phyloP scores from a whole-genome alignment of 2,797 vertebrate species.

The Cichlasoma orientale region DNA sequence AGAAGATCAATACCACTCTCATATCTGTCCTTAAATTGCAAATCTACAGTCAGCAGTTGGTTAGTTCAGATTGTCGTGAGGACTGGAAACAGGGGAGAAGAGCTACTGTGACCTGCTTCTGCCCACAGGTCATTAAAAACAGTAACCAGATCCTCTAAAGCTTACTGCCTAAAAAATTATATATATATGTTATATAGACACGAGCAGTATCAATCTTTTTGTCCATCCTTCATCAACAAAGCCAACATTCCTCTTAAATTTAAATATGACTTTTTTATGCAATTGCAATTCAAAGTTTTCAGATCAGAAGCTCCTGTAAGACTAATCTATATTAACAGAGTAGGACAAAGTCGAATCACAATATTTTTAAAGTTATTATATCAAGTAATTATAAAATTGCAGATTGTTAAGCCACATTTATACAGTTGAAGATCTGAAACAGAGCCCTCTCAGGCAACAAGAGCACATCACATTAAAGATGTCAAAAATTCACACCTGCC shows the following conservation, averaged over 20 bases:
- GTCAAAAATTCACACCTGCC: conserved; percentile 78
- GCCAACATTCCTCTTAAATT: background rate
- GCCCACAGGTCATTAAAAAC: background rate
- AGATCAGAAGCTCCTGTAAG: background rate
- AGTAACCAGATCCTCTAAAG: background rate
- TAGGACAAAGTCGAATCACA: background rate
- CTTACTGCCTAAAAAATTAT: background rate
- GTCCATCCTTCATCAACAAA: background rate
- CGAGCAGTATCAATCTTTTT: background rate
- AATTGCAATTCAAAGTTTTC: background rate
- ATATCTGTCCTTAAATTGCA: background rate
- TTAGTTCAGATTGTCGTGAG: background rate
- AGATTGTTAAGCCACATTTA: background rate
- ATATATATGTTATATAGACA: background rate
- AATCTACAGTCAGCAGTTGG: background rate
- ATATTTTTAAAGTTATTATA: background rate
- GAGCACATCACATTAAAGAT: background rate
- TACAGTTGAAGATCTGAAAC: background rate
- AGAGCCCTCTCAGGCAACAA: background rate
- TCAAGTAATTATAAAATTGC: background rate
- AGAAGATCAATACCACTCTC: background rate
- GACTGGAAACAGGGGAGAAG: background rate
- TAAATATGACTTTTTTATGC: background rate
- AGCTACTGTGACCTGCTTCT: background rate
- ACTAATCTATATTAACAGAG: background rate